Conservation (phyloP, 1,140 invertebrate species). For the Diorhabda carinulata region DNA sequence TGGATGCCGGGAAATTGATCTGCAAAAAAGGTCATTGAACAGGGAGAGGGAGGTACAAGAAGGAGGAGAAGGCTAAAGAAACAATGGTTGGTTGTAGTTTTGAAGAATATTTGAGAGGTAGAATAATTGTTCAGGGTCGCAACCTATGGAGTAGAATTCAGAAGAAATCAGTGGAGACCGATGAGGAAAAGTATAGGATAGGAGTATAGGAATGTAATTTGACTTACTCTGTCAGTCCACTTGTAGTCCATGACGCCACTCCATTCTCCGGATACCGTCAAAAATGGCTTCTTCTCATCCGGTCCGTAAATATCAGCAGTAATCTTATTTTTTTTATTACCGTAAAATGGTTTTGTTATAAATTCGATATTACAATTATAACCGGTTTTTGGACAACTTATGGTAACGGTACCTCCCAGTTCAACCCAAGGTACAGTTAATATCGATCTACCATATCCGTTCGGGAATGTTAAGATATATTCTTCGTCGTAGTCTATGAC, state of each 20-base stretch:
- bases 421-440: conserved; percentile 96
- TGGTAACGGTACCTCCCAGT: conserved; percentile 82
- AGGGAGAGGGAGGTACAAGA: no score
- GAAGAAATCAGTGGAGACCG: no score
- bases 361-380: conserved; percentile 88
- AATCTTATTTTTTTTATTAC: conserved; percentile 88
- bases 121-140: no score
- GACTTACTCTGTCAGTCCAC: conserved; percentile 70
- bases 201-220: background rate
- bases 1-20: no score
- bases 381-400: conserved; percentile 86
- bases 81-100: no score
- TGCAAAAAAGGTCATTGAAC: no score
- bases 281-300: conserved; percentile 82
- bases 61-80: no score
- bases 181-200: no score
- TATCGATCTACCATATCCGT: conserved; percentile 94
- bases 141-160: no score
- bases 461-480: conserved; percentile 91
- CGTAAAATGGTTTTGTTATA: conserved; percentile 95
- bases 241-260: conserved; percentile 91
- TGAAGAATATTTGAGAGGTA: no score
- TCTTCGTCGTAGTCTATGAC: conserved; percentile 84
- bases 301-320: conserved; percentile 77
- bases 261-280: conserved; percentile 90